A percentile compares a stretch with the other conserved stretches of the same genome.
Conservation (phyloP, 2,113 vertebrate species). For the Austrofundulus limnaeus region DNA sequence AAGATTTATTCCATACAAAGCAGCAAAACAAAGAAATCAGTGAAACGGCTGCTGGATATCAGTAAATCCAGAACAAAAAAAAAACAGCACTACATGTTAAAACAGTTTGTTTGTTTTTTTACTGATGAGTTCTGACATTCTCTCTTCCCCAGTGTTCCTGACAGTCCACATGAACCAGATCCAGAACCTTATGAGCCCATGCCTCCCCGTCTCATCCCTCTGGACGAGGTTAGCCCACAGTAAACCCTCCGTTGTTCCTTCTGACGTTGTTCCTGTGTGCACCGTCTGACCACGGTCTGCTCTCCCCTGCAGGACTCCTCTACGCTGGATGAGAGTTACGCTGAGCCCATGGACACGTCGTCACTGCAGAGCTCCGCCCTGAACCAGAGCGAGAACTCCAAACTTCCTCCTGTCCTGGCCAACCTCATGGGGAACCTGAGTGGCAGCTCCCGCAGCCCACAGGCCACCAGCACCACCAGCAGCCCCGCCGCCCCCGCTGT, state of each 20-base stretch:
- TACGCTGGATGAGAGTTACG: conserved; percentile 81
- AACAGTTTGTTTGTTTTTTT: no score
- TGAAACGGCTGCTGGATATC: no score
- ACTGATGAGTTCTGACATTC: neutral
- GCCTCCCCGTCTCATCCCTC: conserved; percentile 88
- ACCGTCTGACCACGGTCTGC: neutral
- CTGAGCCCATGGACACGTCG: conserved; percentile 80
- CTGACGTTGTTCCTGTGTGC: neutral
- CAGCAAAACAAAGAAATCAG: no score
- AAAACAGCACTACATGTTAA: no score
- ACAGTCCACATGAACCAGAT: conserved; percentile 89
- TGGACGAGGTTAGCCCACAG: conserved; percentile 84
- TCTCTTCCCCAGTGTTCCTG: conserved; percentile 67
- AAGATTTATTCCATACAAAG: no score
- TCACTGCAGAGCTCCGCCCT: conserved; percentile 63
- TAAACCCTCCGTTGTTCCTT: neutral
- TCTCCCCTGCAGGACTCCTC: conserved; percentile 81
- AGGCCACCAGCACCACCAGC: conserved; percentile 52
- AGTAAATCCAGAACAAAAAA: no score
- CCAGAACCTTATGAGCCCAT: conserved; percentile 89
- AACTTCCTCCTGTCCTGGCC: conserved; percentile 89
- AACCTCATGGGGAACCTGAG: conserved; percentile 84
- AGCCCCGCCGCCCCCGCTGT: conserved; percentile 77
- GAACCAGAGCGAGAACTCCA: conserved; percentile 74
- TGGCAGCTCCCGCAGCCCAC: conserved; percentile 81